Conservation (phyloP, 2,113 vertebrate genomes). For the Psephotus haematonotus region DNA sequence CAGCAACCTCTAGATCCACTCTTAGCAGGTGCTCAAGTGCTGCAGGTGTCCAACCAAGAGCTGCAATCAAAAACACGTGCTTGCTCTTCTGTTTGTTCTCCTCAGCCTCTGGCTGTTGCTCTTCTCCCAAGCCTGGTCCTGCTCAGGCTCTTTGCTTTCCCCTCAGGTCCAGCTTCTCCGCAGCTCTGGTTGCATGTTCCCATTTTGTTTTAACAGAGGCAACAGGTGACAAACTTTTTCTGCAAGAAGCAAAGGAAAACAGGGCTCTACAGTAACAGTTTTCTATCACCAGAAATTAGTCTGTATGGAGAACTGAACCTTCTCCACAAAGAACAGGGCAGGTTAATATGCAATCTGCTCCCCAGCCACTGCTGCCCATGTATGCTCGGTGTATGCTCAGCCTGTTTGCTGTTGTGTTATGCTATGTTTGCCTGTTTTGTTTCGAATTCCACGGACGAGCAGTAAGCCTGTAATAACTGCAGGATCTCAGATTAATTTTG, state of each 20-base stretch:
- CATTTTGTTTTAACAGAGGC: neutral
- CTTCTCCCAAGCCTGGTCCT: neutral
- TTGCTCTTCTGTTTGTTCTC: neutral
- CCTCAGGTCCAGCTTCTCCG: neutral
- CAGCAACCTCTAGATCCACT: neutral
- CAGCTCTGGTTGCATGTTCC: rapidly evolving
- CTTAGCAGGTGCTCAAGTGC: neutral
- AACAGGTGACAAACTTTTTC: neutral
- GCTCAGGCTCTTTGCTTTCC: neutral
- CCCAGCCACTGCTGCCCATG: neutral
- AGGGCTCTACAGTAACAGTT: neutral
- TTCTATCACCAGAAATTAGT: neutral
- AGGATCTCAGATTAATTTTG: neutral
- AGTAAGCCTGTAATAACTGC: neutral
- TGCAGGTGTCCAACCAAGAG: neutral
- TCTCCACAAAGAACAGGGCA: neutral
- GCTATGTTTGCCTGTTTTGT: neutral
- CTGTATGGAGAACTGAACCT: neutral
- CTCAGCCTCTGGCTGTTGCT: neutral
- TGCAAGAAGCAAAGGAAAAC: neutral
- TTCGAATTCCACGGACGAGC: neutral
- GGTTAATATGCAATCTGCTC: neutral
- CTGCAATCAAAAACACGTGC: neutral
- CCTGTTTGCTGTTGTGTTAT: neutral
- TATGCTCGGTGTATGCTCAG: rapidly evolving